Conservation (phyloP, 2,113 vertebrate species). For the Oxygymnocypris stewartii region DNA sequence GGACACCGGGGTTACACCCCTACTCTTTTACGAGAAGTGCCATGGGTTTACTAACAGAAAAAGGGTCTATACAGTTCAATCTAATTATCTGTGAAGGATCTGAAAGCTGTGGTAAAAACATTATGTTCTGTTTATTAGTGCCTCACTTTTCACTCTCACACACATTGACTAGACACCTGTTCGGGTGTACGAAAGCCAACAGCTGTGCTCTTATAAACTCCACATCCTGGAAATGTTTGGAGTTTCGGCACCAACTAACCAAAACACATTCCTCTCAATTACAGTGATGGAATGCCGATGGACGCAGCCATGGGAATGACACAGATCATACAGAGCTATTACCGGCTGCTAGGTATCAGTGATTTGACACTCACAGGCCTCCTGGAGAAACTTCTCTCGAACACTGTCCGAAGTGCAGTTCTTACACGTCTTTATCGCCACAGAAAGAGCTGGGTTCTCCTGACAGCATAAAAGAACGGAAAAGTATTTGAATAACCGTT, state of each 20-base stretch:
- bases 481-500: background rate
- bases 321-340: background rate
- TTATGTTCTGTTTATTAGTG: background rate
- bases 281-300: background rate
- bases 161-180: background rate
- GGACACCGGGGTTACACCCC: no score
- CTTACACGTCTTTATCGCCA: slow-evolving; percentile 98
- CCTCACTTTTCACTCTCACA: background rate
- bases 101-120: background rate
- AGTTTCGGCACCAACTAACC: background rate
- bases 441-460: slow-evolving; percentile 92
- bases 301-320: background rate
- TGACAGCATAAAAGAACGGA: slow-evolving; percentile 59
- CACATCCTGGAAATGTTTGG: slow-evolving; percentile 5
- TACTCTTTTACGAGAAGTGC: no score
- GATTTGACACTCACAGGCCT: slow-evolving; percentile 87
- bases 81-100: background rate
- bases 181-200: background rate
- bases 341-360: slow-evolving; percentile 8
- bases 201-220: slow-evolving; percentile 8
- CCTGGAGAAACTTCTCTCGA: slow-evolving; percentile 97
- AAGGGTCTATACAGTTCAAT: background rate
- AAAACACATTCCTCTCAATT: slow-evolving; percentile 15
- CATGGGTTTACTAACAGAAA: no score
- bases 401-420: slow-evolving; percentile 98